Conservation (phyloP, 30 jellyfish, hydroid and myxozoan genomes). For the Chironex yamaguchii region DNA sequence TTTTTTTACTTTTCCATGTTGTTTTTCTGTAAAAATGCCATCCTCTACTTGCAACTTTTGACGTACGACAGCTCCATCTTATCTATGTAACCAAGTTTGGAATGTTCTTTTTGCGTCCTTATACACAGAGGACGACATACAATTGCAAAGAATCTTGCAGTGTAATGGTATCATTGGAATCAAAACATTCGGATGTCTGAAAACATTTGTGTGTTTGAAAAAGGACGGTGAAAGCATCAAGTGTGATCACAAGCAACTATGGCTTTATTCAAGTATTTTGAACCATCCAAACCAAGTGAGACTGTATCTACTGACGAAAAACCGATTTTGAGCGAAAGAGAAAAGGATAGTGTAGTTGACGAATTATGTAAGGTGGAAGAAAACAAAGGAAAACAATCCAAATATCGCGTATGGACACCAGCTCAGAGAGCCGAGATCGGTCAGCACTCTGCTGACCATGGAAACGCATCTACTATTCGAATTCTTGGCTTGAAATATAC, state of each 20-base stretch:
- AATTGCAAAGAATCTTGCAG: too few species aligned
- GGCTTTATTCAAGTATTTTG: slow-evolving; percentile 60
- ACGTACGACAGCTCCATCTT: too few species aligned
- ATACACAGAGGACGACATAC: too few species aligned
- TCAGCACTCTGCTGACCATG: slow-evolving; percentile 48
- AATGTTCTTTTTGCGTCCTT: too few species aligned
- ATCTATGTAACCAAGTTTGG: too few species aligned
- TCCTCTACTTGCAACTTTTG: neutral
- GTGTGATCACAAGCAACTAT: slow-evolving; percentile 1
- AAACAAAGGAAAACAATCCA: slow-evolving; percentile 38
- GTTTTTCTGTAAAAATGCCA: slow-evolving; percentile 40
- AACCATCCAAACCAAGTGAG: slow-evolving; percentile 59
- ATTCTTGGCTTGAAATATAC: slow-evolving; percentile 15
- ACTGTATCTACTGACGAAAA: slow-evolving; percentile 44
- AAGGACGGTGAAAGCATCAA: too few species aligned
- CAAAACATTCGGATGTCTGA: too few species aligned
- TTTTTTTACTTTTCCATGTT: too few species aligned
- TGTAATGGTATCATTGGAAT: too few species aligned
- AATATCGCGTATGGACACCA: slow-evolving; percentile 63
- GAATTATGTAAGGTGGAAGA: slow-evolving; percentile 47
- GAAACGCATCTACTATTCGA: slow-evolving; percentile 35
- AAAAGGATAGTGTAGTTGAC: slow-evolving; percentile 56
- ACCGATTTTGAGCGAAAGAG: slow-evolving; percentile 59
- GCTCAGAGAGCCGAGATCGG: slow-evolving; percentile 77
- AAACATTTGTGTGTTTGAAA: too few species aligned